Evolutionary conservation across 53 echinoderm and acorn worm genomes (phyloP), one percentile per base, ranked within the genome.

Genomic region (Echinometra lucunter): DNA sequence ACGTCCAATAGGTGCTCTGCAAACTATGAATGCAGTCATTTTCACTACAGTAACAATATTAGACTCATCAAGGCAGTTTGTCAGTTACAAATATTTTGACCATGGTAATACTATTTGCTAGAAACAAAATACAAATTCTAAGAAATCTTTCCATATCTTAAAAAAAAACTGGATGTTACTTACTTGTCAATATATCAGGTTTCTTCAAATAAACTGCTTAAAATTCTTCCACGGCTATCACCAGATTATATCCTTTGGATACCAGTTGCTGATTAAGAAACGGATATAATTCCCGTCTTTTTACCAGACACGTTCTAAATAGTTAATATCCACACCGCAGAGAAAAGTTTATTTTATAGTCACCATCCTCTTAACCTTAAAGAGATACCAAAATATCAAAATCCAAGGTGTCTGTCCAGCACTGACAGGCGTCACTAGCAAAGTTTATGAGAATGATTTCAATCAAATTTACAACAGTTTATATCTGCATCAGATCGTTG

Each of bases 391-490:
- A 15, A 34, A 3, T 15, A 74, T 38, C 38, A 19, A 21, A 38
- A 78, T 78, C 23, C 38, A 34, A 78, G 37, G 40, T 17, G 16
- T 16, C 40, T 40, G 78, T 45, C n/a, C 19, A 85, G 44, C 4
- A 18, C 4, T 81, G 18, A 78, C 15, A 42, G 40, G 19, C 32
- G 44, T 81, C 44, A 6, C n/a, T 13, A 16, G 25, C 30, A 47
- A 78, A 49, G 53, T 85, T 63, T 63, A 63, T 85, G 85, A 49
- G 49, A 85, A 47, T n/a, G 28, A 85, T 49, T 85, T 85, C 85
- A 49, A n/a, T 49, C 63, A 63, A 63, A 5, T 63, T 63, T 4
- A 63, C 21, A 23, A 18, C 23, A 63, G 19, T 63, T 63, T 23
- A 63, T 63, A 63, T 63, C 63, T 12, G 63, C 13, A 53, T 53